These are phyloP conservation scores for Vulpes ferrilata DNA, from an alignment of 2,113 vertebrate genomes.

Conservation along the genomic window DNA sequence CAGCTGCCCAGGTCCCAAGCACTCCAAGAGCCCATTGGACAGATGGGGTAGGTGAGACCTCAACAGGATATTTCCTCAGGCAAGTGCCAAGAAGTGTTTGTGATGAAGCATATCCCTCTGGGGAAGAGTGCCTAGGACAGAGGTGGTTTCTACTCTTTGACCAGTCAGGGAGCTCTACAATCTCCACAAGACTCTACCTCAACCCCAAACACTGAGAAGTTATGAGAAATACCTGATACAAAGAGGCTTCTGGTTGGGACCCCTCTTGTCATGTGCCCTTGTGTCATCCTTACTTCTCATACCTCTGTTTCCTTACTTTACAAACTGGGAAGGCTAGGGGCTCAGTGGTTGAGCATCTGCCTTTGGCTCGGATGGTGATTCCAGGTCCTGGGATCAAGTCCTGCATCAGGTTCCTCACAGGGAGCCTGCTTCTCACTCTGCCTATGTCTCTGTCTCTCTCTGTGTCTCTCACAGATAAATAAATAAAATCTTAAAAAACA, in stretches of 20 bases:
- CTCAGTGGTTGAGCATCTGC: no score
- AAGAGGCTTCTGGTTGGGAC: background rate
- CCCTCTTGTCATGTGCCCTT: background rate
- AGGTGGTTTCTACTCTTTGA: background rate
- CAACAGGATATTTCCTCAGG: background rate
- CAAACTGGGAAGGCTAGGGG: background rate
- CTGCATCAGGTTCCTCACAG: no score
- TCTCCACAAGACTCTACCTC: background rate
- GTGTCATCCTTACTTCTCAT: background rate
- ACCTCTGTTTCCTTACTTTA: constrained; percentile 13
- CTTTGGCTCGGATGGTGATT: no score
- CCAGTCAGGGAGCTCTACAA: background rate
- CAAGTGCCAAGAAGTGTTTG: accelerated
- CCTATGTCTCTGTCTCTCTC: no score
- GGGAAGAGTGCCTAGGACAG: background rate
- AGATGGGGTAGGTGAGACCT: background rate
- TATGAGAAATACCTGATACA: background rate
- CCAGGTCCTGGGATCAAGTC: no score
- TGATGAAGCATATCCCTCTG: background rate
- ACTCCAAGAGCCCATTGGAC: background rate
- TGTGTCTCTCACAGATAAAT: no score
- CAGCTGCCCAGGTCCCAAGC: background rate
- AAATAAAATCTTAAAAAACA: no score
- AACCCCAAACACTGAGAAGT: background rate
- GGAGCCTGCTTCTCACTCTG: no score